Evolutionary conservation across 1,140 invertebrate species (phyloP).

Genomic region (Bathynomus jamesi): DNA sequence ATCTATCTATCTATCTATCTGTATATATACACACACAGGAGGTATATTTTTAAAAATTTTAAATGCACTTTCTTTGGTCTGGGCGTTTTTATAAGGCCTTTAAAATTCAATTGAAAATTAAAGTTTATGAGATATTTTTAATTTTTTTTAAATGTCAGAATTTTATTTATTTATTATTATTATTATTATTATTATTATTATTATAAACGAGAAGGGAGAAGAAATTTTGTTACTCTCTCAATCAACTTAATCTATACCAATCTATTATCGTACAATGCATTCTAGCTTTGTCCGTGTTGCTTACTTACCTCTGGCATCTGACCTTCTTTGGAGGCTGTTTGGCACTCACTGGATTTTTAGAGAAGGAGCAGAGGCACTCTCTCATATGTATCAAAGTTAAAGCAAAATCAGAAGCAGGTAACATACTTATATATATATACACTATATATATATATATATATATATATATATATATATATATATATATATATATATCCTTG

Average conservation of each 20-base stretch:
- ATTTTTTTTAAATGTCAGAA: too few relatives aligned
- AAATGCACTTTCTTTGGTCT: too few relatives aligned
- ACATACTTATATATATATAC: constrained; percentile 22
- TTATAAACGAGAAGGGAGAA: too few relatives aligned
- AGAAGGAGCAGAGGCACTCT: constrained; percentile 73
- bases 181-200: neutral
- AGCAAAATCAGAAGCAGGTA: constrained; percentile 51
- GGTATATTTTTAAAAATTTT: too few relatives aligned
- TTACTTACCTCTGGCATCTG: constrained; percentile 90
- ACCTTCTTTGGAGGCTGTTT: constrained; percentile 90
- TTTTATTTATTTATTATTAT: neutral
- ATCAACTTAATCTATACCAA: neutral
- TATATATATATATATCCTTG: neutral
- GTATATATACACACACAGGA: too few relatives aligned
- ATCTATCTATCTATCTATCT: too few relatives aligned
- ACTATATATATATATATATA: neutral
- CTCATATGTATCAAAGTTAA: constrained; percentile 55
- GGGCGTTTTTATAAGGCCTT: too few relatives aligned
- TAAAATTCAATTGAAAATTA: too few relatives aligned
- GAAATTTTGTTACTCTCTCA: neutral
- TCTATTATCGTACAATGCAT: neutral
- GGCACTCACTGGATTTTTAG: constrained; percentile 77
- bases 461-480: neutral
- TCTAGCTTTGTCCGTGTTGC: constrained; percentile 75
- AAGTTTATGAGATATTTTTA: too few relatives aligned